Percentiles rank a stretch among this genome's conserved stretches.
phyloP scores from a whole-genome alignment of 2,888 invertebrate genomes.

The Volucella inanis region DNA sequence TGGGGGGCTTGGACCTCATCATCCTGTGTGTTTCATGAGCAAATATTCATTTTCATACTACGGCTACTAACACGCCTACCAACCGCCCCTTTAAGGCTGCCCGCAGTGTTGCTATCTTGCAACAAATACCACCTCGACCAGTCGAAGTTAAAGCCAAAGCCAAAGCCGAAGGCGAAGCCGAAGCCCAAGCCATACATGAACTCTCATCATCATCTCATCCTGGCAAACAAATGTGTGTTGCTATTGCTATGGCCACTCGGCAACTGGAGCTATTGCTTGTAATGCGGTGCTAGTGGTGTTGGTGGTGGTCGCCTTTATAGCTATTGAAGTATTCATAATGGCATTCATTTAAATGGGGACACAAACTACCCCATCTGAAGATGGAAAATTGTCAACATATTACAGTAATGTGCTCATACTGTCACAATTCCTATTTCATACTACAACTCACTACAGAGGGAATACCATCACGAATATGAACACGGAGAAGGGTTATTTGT shows the following conservation, averaged over 20 bases:
- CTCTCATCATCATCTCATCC: constrained; percentile 64
- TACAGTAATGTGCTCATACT: constrained; percentile 71
- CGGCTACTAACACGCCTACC: constrained; percentile 66
- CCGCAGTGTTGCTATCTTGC: constrained; percentile 41
- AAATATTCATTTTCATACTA: constrained; percentile 72
- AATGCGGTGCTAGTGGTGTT: constrained; percentile 63
- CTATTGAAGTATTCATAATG: constrained; percentile 75
- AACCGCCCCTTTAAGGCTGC: constrained; percentile 40
- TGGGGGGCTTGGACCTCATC: constrained; percentile 54
- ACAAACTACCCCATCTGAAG: constrained; percentile 27
- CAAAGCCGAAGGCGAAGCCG: constrained; percentile 31
- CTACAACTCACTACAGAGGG: background rate
- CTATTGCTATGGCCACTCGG: background rate
- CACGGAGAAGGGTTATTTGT: constrained; percentile 57
- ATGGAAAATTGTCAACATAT: constrained; percentile 74
- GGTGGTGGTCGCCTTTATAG: constrained; percentile 73
- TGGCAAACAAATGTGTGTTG: constrained; percentile 71
- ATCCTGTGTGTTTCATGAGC: constrained; percentile 49
- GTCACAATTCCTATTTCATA: constrained; percentile 13
- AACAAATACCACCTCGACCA: constrained; percentile 50
- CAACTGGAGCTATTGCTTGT: constrained; percentile 68
- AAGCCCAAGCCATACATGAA: constrained; percentile 30
- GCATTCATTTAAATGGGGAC: constrained; percentile 73
- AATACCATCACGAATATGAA: background rate
- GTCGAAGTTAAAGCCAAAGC: constrained; percentile 36